Conservation (phyloP, 2,113 vertebrate genomes). For the Lagopus leucura region DNA sequence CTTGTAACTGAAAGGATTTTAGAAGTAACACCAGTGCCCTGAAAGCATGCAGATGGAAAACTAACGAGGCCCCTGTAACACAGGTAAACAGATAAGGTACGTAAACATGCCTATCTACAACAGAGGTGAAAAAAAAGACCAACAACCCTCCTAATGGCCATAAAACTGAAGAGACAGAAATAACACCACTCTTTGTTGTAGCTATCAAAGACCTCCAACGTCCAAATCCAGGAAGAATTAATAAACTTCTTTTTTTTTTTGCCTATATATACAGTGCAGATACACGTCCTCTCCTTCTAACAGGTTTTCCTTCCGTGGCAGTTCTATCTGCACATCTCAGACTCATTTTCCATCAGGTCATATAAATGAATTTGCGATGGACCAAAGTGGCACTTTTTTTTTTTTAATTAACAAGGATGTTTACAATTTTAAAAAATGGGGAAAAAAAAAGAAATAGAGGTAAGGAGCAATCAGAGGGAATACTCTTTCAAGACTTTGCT, state of each 20-base stretch:
- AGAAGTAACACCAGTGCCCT: neutral
- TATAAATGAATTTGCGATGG: neutral
- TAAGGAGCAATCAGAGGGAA: neutral
- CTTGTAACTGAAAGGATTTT: neutral
- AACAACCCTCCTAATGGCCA: neutral
- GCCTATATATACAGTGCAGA: neutral
- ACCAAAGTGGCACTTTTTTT: neutral
- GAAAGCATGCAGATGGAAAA: neutral
- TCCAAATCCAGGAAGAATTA: neutral
- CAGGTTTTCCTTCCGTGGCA: neutral
- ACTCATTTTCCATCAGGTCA: neutral
- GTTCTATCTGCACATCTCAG: rapidly evolving
- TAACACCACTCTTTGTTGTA: neutral
- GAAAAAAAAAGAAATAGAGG: no score
- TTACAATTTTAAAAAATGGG: neutral
- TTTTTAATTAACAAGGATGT: neutral
- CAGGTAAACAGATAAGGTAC: neutral
- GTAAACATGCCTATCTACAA: neutral
- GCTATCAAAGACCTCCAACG: neutral
- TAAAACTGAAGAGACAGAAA: neutral
- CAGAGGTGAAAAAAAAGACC: neutral
- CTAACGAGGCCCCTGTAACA: neutral
- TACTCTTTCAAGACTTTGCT: neutral
- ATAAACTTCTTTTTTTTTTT: neutral
- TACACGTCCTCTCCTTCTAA: neutral